phyloP scores from a whole-genome alignment of 2,888 invertebrate species.

The Sminthurides aquaticus region DNA sequence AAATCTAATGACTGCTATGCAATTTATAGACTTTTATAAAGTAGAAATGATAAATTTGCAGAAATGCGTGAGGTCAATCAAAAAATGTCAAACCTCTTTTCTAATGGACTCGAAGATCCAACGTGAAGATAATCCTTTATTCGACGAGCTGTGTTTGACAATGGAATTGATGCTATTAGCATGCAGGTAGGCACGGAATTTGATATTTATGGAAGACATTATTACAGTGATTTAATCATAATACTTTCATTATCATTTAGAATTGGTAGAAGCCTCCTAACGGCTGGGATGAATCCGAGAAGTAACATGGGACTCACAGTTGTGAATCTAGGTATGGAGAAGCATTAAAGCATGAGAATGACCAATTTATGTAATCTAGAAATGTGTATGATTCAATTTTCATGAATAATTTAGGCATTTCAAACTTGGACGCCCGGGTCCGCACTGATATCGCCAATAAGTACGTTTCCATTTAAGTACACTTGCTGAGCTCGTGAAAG shows the following conservation, averaged over 20 bases:
- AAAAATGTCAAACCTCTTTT: constrained; percentile 51
- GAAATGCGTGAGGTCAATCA: constrained; percentile 54
- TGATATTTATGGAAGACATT: neutral
- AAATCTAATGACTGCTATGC: neutral
- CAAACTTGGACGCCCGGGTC: constrained; percentile 56
- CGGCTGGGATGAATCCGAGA: constrained; percentile 54
- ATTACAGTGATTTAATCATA: neutral
- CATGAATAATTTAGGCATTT: too few relatives aligned
- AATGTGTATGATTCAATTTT: too few relatives aligned
- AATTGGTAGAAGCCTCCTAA: constrained; percentile 54
- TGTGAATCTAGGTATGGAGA: constrained; percentile 53
- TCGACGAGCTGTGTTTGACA: constrained; percentile 55
- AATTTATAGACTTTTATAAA: constrained; percentile 1
- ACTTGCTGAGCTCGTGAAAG: too few relatives aligned
- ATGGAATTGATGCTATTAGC: constrained; percentile 57
- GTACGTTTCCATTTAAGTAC: constrained; percentile 44
- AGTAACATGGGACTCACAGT: constrained; percentile 54
- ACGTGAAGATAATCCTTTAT: constrained; percentile 48
- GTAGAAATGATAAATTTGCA: too few relatives aligned
- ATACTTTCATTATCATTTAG: too few relatives aligned
- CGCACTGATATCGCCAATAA: constrained; percentile 61
- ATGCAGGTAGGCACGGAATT: constrained; percentile 46
- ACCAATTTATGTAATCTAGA: too few relatives aligned
- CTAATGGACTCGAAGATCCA: constrained; percentile 45
- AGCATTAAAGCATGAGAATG: too few relatives aligned